phyloP scores from a whole-genome alignment of 2,113 vertebrate species.

The Ctenomys sociabilis region DNA sequence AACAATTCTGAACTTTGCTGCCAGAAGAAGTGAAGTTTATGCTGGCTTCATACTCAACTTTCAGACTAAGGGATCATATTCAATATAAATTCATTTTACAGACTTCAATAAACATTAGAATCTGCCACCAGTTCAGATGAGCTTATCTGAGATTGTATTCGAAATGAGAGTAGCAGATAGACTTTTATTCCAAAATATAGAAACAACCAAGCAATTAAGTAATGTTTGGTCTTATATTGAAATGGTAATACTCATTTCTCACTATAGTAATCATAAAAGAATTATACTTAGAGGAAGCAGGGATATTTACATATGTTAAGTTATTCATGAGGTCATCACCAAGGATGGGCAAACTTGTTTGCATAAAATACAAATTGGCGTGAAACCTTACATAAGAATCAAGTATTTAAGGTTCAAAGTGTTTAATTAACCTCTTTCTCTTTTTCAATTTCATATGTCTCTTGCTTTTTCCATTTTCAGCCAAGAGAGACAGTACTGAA shows the following conservation, averaged over 20 bases:
- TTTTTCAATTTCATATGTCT: slow-evolving; percentile 67
- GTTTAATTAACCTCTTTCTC: slow-evolving; percentile 64
- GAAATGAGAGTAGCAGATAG: slow-evolving; percentile 48
- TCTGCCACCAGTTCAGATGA: slow-evolving; percentile 52
- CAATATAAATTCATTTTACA: slow-evolving; percentile 75
- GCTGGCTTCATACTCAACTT: slow-evolving; percentile 59
- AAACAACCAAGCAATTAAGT: slow-evolving; percentile 6
- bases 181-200: slow-evolving; percentile 51
- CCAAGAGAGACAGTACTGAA: slow-evolving; percentile 82
- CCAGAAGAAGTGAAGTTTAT: slow-evolving; percentile 65
- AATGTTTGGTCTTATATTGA: slow-evolving; percentile 7
- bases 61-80: slow-evolving; percentile 71
- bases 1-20: slow-evolving; percentile 64
- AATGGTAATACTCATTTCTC: slow-evolving; percentile 45
- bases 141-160: slow-evolving; percentile 65
- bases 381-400: slow-evolving; percentile 56
- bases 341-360: neutral
- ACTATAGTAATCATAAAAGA: slow-evolving; percentile 42
- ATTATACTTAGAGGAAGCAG: slow-evolving; percentile 50
- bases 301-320: slow-evolving; percentile 38
- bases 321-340: slow-evolving; percentile 61
- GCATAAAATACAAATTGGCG: slow-evolving; percentile 40
- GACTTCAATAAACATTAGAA: slow-evolving; percentile 72
- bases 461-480: slow-evolving; percentile 73
- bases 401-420: slow-evolving; percentile 55